Percentiles rank a stretch among this genome's conserved stretches.
These are phyloP conservation scores for Pantala flavescens DNA, from an alignment of 1,140 invertebrate genomes.

Conservation along the genomic window DNA sequence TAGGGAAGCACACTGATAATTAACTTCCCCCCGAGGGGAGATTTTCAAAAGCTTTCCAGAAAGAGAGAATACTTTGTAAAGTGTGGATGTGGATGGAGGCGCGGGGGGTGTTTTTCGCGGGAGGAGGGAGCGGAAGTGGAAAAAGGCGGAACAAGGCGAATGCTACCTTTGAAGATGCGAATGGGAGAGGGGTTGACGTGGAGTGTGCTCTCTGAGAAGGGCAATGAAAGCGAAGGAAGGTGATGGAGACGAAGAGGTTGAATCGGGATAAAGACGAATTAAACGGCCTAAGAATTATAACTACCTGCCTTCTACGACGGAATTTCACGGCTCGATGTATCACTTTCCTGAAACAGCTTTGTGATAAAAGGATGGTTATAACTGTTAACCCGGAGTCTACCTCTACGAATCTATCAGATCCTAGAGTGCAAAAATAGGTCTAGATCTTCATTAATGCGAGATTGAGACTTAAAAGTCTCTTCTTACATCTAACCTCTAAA, in stretches of 20 bases:
- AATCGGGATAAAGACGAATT: no score
- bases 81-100: not conserved
- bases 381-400: no score
- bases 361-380: no score
- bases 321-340: no score
- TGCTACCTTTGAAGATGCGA: not conserved
- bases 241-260: not conserved
- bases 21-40: conserved; percentile 1
- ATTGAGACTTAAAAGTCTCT: no score
- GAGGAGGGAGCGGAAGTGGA: not conserved
- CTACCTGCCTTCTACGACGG: no score
- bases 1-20: not conserved
- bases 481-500: no score
- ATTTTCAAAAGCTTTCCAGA: not conserved
- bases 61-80: conserved; percentile 8
- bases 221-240: not conserved
- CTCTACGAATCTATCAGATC: no score
- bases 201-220: not conserved
- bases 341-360: no score
- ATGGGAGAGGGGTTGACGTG: not conserved
- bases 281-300: no score
- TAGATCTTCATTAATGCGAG: no score
- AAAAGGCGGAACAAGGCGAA: not conserved
- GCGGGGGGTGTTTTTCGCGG: not conserved
- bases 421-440: no score